Percentiles rank a stretch among this genome's conserved stretches.
Evolutionary conservation across 2,888 invertebrate species (phyloP).

Genomic region (Orchesellides sinensis): DNA sequence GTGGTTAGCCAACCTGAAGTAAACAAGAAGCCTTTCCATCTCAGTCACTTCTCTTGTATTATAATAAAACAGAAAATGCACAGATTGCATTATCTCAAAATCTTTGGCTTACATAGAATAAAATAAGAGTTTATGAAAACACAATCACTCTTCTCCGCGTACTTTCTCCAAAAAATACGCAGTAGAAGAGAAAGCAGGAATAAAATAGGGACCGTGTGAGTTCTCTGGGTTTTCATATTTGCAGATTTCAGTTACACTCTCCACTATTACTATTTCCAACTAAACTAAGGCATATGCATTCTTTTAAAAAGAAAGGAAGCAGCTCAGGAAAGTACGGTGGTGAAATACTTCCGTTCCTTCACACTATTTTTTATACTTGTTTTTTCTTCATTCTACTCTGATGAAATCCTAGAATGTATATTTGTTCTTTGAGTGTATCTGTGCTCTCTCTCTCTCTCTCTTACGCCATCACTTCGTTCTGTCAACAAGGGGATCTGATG

Average conservation of each 20-base stretch:
- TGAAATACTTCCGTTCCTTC: constrained; percentile 44
- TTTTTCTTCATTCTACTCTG: not conserved
- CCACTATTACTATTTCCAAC: too few relatives aligned
- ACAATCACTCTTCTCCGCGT: too few relatives aligned
- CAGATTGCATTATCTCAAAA: not conserved
- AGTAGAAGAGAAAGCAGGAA: too few relatives aligned
- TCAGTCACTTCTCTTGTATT: too few relatives aligned
- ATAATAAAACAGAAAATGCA: not conserved
- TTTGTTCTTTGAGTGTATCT: not conserved
- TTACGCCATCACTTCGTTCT: not conserved
- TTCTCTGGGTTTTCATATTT: too few relatives aligned
- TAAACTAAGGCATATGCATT: too few relatives aligned
- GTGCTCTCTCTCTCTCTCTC: not conserved
- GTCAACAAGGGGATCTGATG: constrained; percentile 1
- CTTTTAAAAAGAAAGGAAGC: constrained; percentile 17
- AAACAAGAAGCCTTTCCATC: too few relatives aligned
- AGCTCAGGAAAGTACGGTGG: constrained; percentile 33
- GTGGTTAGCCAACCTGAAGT: not conserved
- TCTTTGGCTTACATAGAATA: not conserved
- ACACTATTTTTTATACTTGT: constrained; percentile 24
- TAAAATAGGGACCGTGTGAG: too few relatives aligned
- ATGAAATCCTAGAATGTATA: not conserved
- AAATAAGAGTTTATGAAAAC: too few relatives aligned
- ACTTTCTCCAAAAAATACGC: too few relatives aligned
- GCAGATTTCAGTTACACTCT: too few relatives aligned